A percentile compares a stretch with the other conserved stretches of the same genome.
phyloP scores from a whole-genome alignment of 1,140 invertebrate species.

The Bombyx mandarina region DNA sequence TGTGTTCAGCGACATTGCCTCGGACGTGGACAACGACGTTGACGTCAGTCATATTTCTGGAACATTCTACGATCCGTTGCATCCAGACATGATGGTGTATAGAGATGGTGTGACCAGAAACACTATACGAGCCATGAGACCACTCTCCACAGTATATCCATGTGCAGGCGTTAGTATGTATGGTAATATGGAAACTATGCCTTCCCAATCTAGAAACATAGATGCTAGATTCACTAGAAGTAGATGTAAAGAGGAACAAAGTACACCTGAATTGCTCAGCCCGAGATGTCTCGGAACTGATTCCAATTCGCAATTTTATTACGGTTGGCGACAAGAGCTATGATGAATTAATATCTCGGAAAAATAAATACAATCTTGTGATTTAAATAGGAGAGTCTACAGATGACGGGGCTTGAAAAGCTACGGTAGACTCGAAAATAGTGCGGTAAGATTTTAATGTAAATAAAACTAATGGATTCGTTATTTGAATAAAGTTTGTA shows the following conservation, averaged over 20 bases:
- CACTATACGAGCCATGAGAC: slow-evolving; percentile 54
- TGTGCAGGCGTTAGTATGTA: slow-evolving; percentile 61
- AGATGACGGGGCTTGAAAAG: too few relatives aligned
- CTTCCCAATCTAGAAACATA: slow-evolving; percentile 34
- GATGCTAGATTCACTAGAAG: slow-evolving; percentile 37
- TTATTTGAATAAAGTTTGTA: neutral
- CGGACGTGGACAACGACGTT: slow-evolving; percentile 64
- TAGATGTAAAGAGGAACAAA: slow-evolving; percentile 30
- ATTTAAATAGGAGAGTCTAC: too few relatives aligned
- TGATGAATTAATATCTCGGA: slow-evolving; percentile 41
- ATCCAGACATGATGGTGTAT: slow-evolving; percentile 66
- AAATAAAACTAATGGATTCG: neutral
- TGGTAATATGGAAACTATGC: slow-evolving; percentile 54
- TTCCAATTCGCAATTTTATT: slow-evolving; percentile 61
- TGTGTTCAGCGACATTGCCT: slow-evolving; percentile 61
- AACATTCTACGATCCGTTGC: slow-evolving; percentile 62
- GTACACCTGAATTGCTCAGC: slow-evolving; percentile 44
- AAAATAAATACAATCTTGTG: slow-evolving; percentile 5
- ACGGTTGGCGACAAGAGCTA: slow-evolving; percentile 51
- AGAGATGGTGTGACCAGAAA: slow-evolving; percentile 45
- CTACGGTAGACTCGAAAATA: too few relatives aligned
- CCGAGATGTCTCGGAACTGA: slow-evolving; percentile 61
- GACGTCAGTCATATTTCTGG: slow-evolving; percentile 63
- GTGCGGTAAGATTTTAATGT: too few relatives aligned
- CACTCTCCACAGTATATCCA: slow-evolving; percentile 58